These are phyloP conservation scores for Xanthostigma xanthostigma DNA, from an alignment of 2,888 invertebrate species.

Conservation along the genomic window DNA sequence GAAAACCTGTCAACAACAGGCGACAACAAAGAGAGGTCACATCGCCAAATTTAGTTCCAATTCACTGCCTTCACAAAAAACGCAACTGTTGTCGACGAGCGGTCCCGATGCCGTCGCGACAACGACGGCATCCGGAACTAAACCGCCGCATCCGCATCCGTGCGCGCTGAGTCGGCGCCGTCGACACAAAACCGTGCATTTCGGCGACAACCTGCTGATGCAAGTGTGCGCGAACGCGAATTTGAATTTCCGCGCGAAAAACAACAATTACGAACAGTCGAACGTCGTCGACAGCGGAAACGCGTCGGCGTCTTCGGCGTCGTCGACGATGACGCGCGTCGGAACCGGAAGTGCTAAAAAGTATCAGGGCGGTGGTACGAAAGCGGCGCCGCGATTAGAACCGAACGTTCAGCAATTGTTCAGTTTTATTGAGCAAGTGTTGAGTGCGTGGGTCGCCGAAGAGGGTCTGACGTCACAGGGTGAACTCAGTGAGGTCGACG, in stretches of 20 bases:
- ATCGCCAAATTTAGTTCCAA: no score
- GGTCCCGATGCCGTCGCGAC: constrained; percentile 26
- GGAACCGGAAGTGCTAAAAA: constrained; percentile 24
- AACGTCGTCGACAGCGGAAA: constrained; percentile 15
- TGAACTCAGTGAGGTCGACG: constrained; percentile 58
- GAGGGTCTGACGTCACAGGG: constrained; percentile 57
- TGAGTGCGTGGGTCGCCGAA: constrained; percentile 65
- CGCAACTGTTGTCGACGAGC: background rate
- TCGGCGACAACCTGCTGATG: constrained; percentile 58
- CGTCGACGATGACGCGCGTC: constrained; percentile 14
- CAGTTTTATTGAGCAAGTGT: constrained; percentile 64
- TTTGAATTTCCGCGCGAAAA: constrained; percentile 29
- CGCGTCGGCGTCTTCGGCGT: constrained; percentile 25
- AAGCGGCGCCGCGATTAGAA: constrained; percentile 43
- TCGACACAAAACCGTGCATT: constrained; percentile 64
- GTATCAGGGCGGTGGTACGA: constrained; percentile 22
- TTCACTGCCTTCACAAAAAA: no score
- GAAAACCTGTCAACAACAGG: background rate
- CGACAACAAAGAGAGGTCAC: no score
- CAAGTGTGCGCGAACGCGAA: constrained; percentile 60
- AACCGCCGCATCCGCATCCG: constrained; percentile 40
- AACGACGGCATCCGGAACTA: constrained; percentile 24
- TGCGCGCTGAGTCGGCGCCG: constrained; percentile 46
- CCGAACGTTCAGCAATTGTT: constrained; percentile 68
- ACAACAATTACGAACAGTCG: background rate